Evolutionary conservation across 2,113 vertebrate species (phyloP), one percentile per base, ranked within the genome.

Genomic region (Oryzias celebensis): DNA sequence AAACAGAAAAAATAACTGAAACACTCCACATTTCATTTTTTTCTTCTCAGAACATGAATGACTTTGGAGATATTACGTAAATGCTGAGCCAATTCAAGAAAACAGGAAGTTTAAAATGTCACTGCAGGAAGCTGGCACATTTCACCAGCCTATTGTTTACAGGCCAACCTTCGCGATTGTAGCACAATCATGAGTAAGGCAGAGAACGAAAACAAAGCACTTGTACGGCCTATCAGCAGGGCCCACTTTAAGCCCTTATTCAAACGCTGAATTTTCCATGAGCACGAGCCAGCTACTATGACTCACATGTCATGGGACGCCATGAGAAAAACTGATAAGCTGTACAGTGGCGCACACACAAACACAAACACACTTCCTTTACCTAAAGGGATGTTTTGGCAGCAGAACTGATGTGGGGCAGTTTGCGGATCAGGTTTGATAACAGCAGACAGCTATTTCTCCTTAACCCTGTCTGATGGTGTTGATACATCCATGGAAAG

Each of bases 261-360:
- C 64, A 70, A 49, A 55, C 57, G 2, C 42, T 73, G 62, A 81
- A 75, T 84, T 77, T 87, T 87, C 81, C 85, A 75, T 81, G 57
- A 76, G 73, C 53, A 41, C 49, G 7, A 14, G 76, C 77, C 75
- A 70, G 62, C 71, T 18, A 26, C 73, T 49, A 63, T 72, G 73
- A 80, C 72, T 75, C 80, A 65, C 64, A 73, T 67, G 69, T 74
- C 76, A 80, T 74, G 71, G 78, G 75, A 81, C 58, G 68, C 78
- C 61, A 55, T 45, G 68, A 69, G 71, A 66, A 78, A 75, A 78
- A 71, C 65, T 36, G 63, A 83, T 80, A 81, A 78, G 77, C 52
- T 54, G 7, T 42, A 52, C 65, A 52, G 28, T 62, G 16, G n/a
- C 65, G 31, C 16, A 22, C 63, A 53, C 58, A 26, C 28, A 49